Conservation (phyloP, 2,113 vertebrate species). For the Danionella cerebrum region DNA sequence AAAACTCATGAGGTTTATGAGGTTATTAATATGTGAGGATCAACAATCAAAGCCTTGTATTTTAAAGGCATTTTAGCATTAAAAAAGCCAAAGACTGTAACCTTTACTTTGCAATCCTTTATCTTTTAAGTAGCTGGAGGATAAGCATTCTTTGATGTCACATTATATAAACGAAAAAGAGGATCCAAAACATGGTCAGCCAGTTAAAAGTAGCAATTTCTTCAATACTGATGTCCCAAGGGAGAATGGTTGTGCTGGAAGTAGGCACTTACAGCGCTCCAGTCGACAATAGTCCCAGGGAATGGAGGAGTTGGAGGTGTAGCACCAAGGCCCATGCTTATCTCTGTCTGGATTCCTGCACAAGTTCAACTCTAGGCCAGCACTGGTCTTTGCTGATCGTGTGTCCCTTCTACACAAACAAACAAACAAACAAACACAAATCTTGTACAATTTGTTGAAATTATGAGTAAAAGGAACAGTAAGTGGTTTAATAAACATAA, state of each 20-base stretch:
- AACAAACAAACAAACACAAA: conserved; percentile 16
- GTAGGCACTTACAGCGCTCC: conserved; percentile 78
- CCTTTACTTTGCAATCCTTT: too few relatives aligned
- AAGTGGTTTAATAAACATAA: too few relatives aligned
- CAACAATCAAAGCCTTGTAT: too few relatives aligned
- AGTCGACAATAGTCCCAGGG: conserved; percentile 95
- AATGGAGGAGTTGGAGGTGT: conserved; percentile 79
- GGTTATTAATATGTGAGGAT: too few relatives aligned
- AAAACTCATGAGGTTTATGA: too few relatives aligned
- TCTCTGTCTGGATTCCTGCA: conserved; percentile 93
- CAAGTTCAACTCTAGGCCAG: conserved; percentile 83
- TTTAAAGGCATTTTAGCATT: too few relatives aligned
- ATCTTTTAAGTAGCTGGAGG: too few relatives aligned
- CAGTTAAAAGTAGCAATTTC: neutral
- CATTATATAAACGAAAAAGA: too few relatives aligned
- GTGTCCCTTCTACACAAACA: conserved; percentile 52
- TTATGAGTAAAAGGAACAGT: conserved; percentile 37
- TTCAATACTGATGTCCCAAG: neutral
- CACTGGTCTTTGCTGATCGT: conserved; percentile 62
- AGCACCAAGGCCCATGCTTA: conserved; percentile 95
- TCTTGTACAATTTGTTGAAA: neutral
- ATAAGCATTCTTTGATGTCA: too few relatives aligned
- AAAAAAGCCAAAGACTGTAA: too few relatives aligned
- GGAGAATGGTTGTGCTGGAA: neutral
- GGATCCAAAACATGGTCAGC: too few relatives aligned